Conservation (phyloP, 2,888 invertebrate genomes). For the Volucella inanis region DNA sequence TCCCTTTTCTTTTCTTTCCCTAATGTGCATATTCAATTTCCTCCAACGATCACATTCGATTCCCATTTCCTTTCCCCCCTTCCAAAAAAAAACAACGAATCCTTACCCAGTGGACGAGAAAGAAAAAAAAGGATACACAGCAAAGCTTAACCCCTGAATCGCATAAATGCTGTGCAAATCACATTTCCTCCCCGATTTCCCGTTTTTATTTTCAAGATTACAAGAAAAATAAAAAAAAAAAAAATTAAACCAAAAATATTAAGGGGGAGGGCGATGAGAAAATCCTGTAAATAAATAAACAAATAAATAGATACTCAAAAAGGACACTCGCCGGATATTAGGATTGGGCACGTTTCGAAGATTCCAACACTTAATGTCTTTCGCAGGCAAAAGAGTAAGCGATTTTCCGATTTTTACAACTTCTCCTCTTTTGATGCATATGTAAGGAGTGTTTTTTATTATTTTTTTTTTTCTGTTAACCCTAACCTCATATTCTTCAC, state of each 20-base stretch:
- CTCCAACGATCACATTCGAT: constrained; percentile 58
- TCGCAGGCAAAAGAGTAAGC: constrained; percentile 15
- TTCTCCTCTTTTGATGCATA: constrained; percentile 54
- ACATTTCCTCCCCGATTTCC: constrained; percentile 25
- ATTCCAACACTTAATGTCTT: constrained; percentile 61
- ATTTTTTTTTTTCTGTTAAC: background rate
- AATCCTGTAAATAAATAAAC: constrained; percentile 60
- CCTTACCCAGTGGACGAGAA: background rate
- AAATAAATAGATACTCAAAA: constrained; percentile 61
- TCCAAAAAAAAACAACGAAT: constrained; percentile 23
- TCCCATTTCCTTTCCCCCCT: constrained; percentile 28
- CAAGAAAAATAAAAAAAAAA: constrained; percentile 13
- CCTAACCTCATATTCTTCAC: background rate
- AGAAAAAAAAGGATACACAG: constrained; percentile 27
- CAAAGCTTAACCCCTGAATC: constrained; percentile 55
- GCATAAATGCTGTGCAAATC: constrained; percentile 56
- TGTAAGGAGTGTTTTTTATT: constrained; percentile 18
- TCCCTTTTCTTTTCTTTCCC: background rate
- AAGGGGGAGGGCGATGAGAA: background rate
- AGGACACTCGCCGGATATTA: constrained; percentile 56
- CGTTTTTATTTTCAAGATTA: constrained; percentile 16
- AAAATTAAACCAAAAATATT: no score
- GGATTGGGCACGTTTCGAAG: constrained; percentile 61
- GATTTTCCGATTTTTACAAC: constrained; percentile 55
- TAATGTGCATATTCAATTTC: constrained; percentile 66